phyloP scores from a whole-genome alignment of 1,140 invertebrate species.

The Drosophila nigromelanica region DNA sequence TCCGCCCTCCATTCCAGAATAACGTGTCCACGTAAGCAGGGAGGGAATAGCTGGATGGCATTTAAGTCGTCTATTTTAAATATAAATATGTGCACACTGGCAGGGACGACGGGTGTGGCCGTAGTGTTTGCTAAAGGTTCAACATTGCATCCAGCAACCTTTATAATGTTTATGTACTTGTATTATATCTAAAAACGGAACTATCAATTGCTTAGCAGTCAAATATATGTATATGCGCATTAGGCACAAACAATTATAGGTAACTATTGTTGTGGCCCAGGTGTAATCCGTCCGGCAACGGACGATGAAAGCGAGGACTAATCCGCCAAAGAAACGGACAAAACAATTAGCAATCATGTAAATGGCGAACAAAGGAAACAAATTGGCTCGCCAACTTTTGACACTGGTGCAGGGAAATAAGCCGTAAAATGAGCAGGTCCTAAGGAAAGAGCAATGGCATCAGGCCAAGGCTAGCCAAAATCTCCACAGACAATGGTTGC shows the following conservation, averaged over 20 bases:
- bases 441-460: slow-evolving; percentile 28
- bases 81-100: no score
- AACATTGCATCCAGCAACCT: no score
- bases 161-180: not conserved
- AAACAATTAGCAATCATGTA: slow-evolving; percentile 29
- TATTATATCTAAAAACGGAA: not conserved
- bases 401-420: slow-evolving; percentile 12
- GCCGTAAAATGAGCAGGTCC: slow-evolving; percentile 21
- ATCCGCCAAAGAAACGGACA: not conserved
- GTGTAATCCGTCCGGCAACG: not conserved
- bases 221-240: slow-evolving; percentile 25
- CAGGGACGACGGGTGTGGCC: no score
- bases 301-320: not conserved
- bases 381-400: slow-evolving; percentile 37
- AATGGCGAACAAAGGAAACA: slow-evolving; percentile 9
- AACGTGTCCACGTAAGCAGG: no score
- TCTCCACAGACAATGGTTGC: slow-evolving; percentile 52
- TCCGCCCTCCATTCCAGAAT: no score
- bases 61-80: no score
- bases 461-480: slow-evolving; percentile 12
- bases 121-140: no score
- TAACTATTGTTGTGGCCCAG: slow-evolving; percentile 7
- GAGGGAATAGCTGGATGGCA: no score
- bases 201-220: not conserved
- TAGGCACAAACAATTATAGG: not conserved